phyloP scores from a whole-genome alignment of 2,113 vertebrate genomes.

The Solea solea region DNA sequence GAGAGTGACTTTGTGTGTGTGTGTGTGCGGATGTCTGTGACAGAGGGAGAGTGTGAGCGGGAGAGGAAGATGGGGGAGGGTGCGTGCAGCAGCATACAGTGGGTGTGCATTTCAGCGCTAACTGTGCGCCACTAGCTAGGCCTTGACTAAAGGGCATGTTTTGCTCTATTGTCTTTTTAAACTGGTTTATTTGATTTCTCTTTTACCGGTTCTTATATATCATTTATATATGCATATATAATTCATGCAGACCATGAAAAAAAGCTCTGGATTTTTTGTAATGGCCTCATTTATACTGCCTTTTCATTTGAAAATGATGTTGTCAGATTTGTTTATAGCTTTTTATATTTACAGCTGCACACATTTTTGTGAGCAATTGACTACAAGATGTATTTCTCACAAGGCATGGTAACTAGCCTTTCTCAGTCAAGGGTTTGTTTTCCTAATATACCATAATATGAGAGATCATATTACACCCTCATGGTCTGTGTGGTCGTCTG shows the following conservation, averaged over 20 bases:
- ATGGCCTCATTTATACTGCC: too few relatives aligned
- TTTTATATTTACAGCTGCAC: too few relatives aligned
- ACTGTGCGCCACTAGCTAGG: constrained; percentile 59
- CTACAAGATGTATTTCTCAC: not conserved
- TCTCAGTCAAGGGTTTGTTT: not conserved
- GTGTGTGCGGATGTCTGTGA: not conserved
- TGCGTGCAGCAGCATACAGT: constrained; percentile 49
- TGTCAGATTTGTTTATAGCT: too few relatives aligned
- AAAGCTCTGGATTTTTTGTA: too few relatives aligned
- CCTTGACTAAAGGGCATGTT: constrained; percentile 27
- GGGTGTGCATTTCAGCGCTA: constrained; percentile 54
- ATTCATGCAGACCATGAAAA: not conserved
- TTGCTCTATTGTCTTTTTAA: constrained; percentile 14
- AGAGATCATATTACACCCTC: constrained; percentile 24
- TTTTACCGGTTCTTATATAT: not conserved
- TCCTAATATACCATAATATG: constrained; percentile 1
- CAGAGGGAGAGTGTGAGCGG: not conserved
- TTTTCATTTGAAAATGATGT: too few relatives aligned
- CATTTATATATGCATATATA: not conserved
- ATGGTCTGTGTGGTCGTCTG: constrained; percentile 1
- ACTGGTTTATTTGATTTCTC: constrained; percentile 3
- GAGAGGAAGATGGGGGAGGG: constrained; percentile 15
- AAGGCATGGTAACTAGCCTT: not conserved
- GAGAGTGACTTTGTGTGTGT: not conserved
- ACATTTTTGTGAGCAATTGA: too few relatives aligned